phyloP scores from a whole-genome alignment of 2,888 invertebrate species.

The Heliconius hortense region DNA sequence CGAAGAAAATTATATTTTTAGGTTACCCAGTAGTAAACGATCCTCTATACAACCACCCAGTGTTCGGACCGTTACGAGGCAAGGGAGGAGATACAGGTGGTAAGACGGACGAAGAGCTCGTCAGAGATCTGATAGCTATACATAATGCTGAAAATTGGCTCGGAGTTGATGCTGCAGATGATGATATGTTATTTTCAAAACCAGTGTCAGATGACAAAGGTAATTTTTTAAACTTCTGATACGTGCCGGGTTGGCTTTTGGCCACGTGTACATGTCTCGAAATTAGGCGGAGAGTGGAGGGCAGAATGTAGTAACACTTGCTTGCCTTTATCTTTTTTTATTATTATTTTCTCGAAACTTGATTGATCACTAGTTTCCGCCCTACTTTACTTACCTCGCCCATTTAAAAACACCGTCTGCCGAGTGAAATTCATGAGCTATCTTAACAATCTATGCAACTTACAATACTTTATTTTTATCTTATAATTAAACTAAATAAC shows the following conservation, averaged over 20 bases:
- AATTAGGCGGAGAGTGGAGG: no score
- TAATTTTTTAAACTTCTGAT: slow-evolving; percentile 40
- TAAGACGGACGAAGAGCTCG: slow-evolving; percentile 94
- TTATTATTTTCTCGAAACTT: no score
- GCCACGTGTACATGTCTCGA: no score
- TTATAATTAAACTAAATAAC: not conserved
- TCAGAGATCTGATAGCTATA: slow-evolving; percentile 93
- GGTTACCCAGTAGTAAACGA: slow-evolving; percentile 99
- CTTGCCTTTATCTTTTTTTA: no score
- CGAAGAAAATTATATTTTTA: slow-evolving; percentile 28
- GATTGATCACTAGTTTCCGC: no score
- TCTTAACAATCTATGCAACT: no score
- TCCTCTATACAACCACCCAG: slow-evolving; percentile 97
- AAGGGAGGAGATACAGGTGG: slow-evolving; percentile 93
- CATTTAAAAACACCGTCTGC: no score
- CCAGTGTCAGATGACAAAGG: slow-evolving; percentile 86
- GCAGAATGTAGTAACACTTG: no score
- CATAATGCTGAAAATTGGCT: slow-evolving; percentile 98
- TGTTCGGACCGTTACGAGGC: slow-evolving; percentile 96
- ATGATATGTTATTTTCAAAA: slow-evolving; percentile 91
- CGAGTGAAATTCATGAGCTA: no score
- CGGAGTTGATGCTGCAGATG: slow-evolving; percentile 93
- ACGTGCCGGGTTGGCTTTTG: no score
- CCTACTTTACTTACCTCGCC: no score
- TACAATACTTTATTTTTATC: not conserved